These are phyloP conservation scores for Lethrus apterus DNA, from an alignment of 1,140 invertebrate species.

Conservation along the genomic window DNA sequence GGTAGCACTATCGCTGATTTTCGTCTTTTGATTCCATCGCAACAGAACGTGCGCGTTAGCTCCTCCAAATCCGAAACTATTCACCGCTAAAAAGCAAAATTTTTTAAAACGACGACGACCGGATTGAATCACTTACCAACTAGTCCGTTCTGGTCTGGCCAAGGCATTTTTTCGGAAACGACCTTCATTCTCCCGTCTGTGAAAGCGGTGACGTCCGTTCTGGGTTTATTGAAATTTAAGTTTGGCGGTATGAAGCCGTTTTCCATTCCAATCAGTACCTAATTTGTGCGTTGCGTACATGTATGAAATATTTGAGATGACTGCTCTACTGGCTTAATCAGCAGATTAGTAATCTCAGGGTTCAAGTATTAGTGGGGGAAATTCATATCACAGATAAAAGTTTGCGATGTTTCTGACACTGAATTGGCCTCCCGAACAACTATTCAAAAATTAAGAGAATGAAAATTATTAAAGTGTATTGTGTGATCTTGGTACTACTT, in stretches of 20 bases:
- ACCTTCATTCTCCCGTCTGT: conserved; percentile 62
- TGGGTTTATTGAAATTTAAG: conserved; percentile 65
- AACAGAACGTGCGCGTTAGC: conserved; percentile 62
- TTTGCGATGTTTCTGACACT: too few species aligned
- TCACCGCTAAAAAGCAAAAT: conserved; percentile 40
- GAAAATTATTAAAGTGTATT: too few species aligned
- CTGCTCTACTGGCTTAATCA: too few species aligned
- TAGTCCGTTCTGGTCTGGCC: conserved; percentile 52
- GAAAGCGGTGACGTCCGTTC: conserved; percentile 65
- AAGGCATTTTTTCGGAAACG: conserved; percentile 56
- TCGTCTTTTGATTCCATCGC: conserved; percentile 46
- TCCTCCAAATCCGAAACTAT: conserved; percentile 59
- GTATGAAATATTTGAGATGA: too few species aligned
- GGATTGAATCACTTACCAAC: conserved; percentile 45
- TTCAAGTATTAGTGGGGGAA: too few species aligned
- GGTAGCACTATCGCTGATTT: conserved; percentile 44
- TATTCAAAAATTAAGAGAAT: too few species aligned
- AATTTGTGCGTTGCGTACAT: too few species aligned
- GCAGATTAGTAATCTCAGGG: too few species aligned
- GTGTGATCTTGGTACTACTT: too few species aligned
- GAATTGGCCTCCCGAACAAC: too few species aligned
- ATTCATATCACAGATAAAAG: too few species aligned
- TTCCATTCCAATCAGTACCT: conserved; percentile 56
- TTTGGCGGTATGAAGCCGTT: conserved; percentile 69
- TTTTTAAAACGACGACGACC: neutral